Evolutionary conservation across 2,797 vertebrate genomes (phyloP), one percentile per base, ranked within the genome.

Genomic region (Muraenolepis orangiensis): DNA sequence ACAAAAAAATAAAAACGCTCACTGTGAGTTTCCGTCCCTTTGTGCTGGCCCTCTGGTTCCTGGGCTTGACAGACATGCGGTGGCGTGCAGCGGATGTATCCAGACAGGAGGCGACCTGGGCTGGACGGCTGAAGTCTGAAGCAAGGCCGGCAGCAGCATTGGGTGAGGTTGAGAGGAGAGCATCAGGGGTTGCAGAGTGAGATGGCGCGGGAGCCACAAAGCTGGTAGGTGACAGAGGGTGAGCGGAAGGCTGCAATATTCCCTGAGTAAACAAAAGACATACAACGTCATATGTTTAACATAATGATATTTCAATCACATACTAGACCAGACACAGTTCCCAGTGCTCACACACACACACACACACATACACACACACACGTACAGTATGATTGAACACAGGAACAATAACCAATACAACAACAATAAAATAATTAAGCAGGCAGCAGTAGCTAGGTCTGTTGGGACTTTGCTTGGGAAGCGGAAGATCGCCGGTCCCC

Each of bases 41-140:
- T 72, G 91, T 91, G 84, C 88, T 85, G 70, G 94, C 95, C 77
- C 97, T 94, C 88, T 97, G 96, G 74, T 98, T 95, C 80, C 93
- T 93, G 26, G 98, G 97, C 80, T 97, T 99, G 74, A 99, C 82
- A 66, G 96, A 92, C 91, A 99, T 95, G 71, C 96, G 96, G 85
- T 99, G 96, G 70, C 94, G 97, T n/a, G 98, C 97, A 29, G 97
- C 98, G 69, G 98, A 97, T 74, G 93, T 98, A 84, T 99, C 95
- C 84, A 99, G 87, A 86, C 94, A 94, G 76, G 93, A 86, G 7
- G 87, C 93, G 79, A 91, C 91, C 71, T 93, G 91, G 42, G 94
- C 92, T 51, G 96, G 96, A 73, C 84, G 79, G 78, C 89, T 92
- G 76, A 99, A 98, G 89, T 95, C 93, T 30, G 93, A 85, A 0